Conservation (phyloP, 2,888 invertebrate species). For the Saturnia japonica region DNA sequence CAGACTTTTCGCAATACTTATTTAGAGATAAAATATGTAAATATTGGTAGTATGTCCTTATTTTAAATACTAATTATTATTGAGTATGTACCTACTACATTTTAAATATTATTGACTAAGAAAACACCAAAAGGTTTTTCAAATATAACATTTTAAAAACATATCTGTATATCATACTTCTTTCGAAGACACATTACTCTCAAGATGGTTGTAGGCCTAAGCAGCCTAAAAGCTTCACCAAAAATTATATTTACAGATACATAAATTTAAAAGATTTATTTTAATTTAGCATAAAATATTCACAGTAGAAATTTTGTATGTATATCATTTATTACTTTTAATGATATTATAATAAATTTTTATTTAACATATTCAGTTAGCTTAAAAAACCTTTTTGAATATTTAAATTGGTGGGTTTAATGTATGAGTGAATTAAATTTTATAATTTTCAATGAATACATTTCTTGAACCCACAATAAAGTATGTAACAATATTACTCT, state of each 20-base stretch:
- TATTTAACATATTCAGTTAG: background rate
- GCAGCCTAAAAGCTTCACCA: background rate
- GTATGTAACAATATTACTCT: background rate
- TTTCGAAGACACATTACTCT: background rate
- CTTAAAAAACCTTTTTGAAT: background rate
- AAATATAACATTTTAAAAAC: background rate
- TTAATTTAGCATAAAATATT: too few relatives aligned
- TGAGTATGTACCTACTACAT: background rate
- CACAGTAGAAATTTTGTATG: too few relatives aligned
- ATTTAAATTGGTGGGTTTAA: background rate
- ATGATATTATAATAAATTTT: background rate
- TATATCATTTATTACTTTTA: background rate
- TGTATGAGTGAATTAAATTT: background rate
- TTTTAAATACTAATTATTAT: background rate
- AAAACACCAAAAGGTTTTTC: background rate
- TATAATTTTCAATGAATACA: background rate
- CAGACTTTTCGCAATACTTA: slow-evolving; percentile 12
- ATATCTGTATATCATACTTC: background rate
- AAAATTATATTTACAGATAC: background rate
- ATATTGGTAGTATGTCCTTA: background rate
- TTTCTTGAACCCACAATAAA: background rate
- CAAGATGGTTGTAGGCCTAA: background rate
- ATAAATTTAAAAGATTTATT: too few relatives aligned
- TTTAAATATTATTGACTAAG: slow-evolving; percentile 1
- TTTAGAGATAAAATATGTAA: background rate